Conservation (phyloP, 2,113 vertebrate genomes). For the Epinephelus fuscoguttatus region DNA sequence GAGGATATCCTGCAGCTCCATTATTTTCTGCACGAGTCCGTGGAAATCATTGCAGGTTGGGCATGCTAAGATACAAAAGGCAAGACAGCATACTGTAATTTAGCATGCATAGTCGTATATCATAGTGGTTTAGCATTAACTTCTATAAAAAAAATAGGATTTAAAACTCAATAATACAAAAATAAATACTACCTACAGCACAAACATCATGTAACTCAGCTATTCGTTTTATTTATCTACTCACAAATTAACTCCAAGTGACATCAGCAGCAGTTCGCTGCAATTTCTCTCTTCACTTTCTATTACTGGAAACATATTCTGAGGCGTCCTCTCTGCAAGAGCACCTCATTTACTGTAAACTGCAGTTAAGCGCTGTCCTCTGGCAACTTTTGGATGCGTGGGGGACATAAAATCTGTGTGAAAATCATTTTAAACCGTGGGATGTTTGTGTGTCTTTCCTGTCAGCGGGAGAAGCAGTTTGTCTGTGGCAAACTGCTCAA, state of each 20-base stretch:
- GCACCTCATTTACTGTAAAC: background rate
- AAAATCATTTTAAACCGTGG: background rate
- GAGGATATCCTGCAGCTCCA: slow-evolving; percentile 98
- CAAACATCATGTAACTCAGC: background rate
- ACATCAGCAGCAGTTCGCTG: background rate
- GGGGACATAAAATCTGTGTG: background rate
- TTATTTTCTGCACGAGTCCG: slow-evolving; percentile 99
- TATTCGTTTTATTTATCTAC: background rate
- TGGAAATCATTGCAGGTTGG: slow-evolving; percentile 99
- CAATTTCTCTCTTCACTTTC: background rate
- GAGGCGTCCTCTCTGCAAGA: background rate
- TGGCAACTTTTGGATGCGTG: background rate
- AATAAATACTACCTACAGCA: background rate
- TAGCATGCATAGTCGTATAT: background rate
- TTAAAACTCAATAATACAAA: background rate
- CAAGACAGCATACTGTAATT: background rate
- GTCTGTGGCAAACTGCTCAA: background rate
- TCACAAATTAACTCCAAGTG: background rate
- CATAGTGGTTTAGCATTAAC: too few relatives aligned
- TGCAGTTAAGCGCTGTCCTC: background rate
- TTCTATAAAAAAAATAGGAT: too few relatives aligned
- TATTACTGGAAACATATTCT: background rate
- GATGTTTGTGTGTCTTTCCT: slow-evolving; percentile 1
- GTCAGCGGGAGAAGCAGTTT: background rate
- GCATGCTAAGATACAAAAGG: slow-evolving; percentile 88